Evolutionary conservation across 1,140 invertebrate species (phyloP).

Genomic region (Brachionus calyciflorus): DNA sequence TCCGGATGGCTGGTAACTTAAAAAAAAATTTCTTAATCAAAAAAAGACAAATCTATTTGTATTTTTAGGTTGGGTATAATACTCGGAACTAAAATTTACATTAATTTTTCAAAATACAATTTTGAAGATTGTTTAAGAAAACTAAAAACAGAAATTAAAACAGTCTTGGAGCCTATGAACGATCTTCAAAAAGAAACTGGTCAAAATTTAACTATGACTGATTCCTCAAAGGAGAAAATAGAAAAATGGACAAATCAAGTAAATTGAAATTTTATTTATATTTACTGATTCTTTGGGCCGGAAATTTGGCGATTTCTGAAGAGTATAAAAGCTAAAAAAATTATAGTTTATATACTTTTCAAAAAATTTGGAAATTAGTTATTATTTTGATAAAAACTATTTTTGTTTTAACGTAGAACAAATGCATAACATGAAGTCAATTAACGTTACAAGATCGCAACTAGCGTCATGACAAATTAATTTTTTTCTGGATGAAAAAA

Average conservation of each 20-base stretch:
- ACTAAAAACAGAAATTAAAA: slow-evolving; percentile 18
- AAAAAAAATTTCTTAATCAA: not conserved
- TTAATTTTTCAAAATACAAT: slow-evolving; percentile 12
- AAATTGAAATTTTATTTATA: no score
- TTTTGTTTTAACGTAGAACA: no score
- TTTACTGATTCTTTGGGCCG: no score
- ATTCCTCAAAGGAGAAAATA: not conserved
- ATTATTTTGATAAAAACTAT: no score
- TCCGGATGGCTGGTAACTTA: slow-evolving; percentile 54
- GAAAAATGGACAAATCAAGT: not conserved
- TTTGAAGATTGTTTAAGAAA: not conserved
- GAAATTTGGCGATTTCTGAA: no score
- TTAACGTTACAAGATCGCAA: no score
- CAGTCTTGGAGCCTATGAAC: not conserved
- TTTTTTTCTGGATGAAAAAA: no score
- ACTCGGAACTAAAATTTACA: slow-evolving; percentile 42
- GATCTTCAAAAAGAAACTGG: not conserved
- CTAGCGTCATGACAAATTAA: no score
- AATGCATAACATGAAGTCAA: no score
- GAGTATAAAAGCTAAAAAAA: no score
- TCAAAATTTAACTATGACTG: not conserved
- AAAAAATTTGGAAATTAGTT: no score
- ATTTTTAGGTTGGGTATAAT: slow-evolving; percentile 26
- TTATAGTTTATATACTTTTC: no score
- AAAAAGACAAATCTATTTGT: not conserved